Evolutionary conservation across 2,888 invertebrate genomes (phyloP).

Genomic region (Andrena minutula): DNA sequence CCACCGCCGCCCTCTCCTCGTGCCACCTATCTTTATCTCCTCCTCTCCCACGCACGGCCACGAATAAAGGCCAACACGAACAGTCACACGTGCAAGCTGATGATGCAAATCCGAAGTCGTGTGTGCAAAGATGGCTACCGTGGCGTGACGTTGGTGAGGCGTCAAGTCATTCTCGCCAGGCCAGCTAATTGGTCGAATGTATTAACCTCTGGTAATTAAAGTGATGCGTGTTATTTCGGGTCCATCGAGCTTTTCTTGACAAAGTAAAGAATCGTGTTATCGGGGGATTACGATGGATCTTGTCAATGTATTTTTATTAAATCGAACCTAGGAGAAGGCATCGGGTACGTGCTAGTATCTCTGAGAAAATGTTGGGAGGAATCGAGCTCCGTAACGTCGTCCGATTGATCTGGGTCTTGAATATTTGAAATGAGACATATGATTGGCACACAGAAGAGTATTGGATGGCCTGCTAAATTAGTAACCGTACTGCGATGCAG

Average conservation of each 20-base stretch:
- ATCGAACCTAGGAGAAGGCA: no score
- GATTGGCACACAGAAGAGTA: no score
- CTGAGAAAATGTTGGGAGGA: no score
- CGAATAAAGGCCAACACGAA: constrained; percentile 33
- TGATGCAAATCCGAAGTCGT: constrained; percentile 62
- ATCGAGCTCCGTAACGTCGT: no score
- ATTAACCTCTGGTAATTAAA: constrained; percentile 67
- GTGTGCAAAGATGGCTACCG: constrained; percentile 39
- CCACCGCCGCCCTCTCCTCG: not conserved
- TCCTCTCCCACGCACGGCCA: constrained; percentile 18
- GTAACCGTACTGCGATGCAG: no score
- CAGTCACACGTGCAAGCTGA: constrained; percentile 39
- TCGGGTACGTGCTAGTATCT: no score
- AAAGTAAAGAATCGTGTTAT: constrained; percentile 18
- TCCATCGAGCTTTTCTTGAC: constrained; percentile 31
- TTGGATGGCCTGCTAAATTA: no score
- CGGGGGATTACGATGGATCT: constrained; percentile 26
- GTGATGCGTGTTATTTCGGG: constrained; percentile 26
- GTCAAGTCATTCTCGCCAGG: constrained; percentile 57
- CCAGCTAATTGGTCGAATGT: constrained; percentile 60
- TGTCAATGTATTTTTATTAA: constrained; percentile 1
- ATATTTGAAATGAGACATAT: no score
- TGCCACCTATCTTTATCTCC: constrained; percentile 30
- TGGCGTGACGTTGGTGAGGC: constrained; percentile 42
- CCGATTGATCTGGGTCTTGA: no score